phyloP scores from a whole-genome alignment of 2,888 invertebrate species.

The Alcis repandata region DNA sequence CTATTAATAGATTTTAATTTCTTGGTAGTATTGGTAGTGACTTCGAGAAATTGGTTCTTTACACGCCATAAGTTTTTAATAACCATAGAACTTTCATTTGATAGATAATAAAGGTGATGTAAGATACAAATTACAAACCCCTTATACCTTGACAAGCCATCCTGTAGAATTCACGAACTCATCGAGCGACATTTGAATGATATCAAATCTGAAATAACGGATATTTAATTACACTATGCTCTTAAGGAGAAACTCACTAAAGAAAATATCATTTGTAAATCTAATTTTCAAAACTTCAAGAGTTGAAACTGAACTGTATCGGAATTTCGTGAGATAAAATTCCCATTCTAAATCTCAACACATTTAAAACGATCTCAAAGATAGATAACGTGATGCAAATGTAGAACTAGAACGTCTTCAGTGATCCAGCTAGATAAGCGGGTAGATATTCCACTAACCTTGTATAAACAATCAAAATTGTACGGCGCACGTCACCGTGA shows the following conservation, averaged over 20 bases:
- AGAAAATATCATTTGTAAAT: background rate
- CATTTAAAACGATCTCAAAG: conserved; percentile 28
- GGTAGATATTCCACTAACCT: conserved; percentile 66
- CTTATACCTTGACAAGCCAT: conserved; percentile 82
- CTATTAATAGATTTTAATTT: conserved; percentile 32
- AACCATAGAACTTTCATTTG: conserved; percentile 4
- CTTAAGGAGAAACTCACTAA: background rate
- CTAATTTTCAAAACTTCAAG: background rate
- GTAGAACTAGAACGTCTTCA: conserved; percentile 21
- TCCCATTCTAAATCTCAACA: background rate
- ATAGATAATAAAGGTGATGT: conserved; percentile 12
- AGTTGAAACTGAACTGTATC: background rate
- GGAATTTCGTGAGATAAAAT: background rate
- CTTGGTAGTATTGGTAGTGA: conserved; percentile 28
- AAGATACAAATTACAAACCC: conserved; percentile 42
- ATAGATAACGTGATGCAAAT: conserved; percentile 15
- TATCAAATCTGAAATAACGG: conserved; percentile 64
- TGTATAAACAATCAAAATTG: conserved; percentile 53
- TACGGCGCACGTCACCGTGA: conserved; percentile 44
- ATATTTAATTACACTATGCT: conserved; percentile 15
- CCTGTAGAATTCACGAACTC: conserved; percentile 82
- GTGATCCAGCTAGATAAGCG: conserved; percentile 42
- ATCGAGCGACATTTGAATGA: conserved; percentile 74
- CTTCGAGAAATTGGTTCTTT: conserved; percentile 20
- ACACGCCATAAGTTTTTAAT: conserved; percentile 17